Evolutionary conservation across 1,140 invertebrate species (phyloP), one percentile per base, ranked within the genome.

Genomic region (Brachionus rotundiformis): DNA sequence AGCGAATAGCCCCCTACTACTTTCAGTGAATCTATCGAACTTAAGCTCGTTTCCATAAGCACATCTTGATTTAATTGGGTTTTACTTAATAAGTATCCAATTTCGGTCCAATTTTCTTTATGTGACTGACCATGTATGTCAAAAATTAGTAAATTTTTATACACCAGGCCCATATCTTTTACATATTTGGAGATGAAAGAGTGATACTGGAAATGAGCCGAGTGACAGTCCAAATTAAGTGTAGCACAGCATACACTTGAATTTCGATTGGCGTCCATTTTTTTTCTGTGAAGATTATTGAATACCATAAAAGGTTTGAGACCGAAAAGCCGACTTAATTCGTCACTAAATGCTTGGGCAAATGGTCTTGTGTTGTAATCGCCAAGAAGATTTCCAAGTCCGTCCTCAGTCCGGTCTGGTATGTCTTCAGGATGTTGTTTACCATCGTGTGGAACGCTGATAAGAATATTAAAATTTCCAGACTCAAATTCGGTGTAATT

Each of bases 71-170:
- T 82, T 10, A 83, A 47, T 19, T 54, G 23, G 6, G 25, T 1
- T 23, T 23, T n/a, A 49, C 5, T 68, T 6, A 82, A 25, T 3
- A 73, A 11, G 29, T 83, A 83, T 11, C 83, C 83, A 36, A 83
- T 76, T 54, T 83, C 83, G 3, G 59, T 77, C 82, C 75, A 83
- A 33, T 83, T 80, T 23, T 80, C 77, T 11, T 8, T 25, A 68
- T 83, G 83, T 7, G 47, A 54, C 31, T 83, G 83, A 0, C 83
- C 83, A 59, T 83, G 83, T 13, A 83, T 47, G 54, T 83, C 83
- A 65, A 83, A 25, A 1, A 83, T 27, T 11, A 83, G 27, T 23
- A 33, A 77, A 25, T 54, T 54, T 27, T 19, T 47, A 7, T 33
- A 68, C 1, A 19, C 2, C 16, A 33, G 10, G 33, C 11, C 10